Evolutionary conservation across 2,888 invertebrate genomes (phyloP).

Genomic region (Drosophila formosana): DNA sequence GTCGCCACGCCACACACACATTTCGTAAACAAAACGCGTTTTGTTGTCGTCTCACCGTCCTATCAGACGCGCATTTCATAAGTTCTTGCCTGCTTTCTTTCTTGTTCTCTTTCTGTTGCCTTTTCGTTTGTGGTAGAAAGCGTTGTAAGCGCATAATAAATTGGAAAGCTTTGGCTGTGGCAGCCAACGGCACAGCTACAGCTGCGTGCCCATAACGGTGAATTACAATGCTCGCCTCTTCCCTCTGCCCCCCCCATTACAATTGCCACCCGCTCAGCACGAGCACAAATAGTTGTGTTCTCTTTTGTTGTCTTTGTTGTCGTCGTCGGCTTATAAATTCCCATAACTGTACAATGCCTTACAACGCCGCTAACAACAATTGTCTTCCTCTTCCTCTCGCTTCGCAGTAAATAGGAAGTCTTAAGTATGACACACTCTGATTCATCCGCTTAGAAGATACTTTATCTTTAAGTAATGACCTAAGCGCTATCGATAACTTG

Average conservation of each 20-base stretch:
- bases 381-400: conserved; percentile 16
- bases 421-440: conserved; percentile 9
- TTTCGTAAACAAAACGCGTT: conserved; percentile 79
- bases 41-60: conserved; percentile 59
- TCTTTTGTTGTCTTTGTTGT: conserved; percentile 51
- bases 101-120: neutral
- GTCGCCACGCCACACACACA: conserved; percentile 61
- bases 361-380: conserved; percentile 40
- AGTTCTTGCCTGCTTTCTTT: conserved; percentile 28
- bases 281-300: conserved; percentile 20
- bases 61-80: conserved; percentile 44
- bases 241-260: conserved; percentile 2
- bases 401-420: conserved; percentile 9
- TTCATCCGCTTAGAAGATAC: neutral
- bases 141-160: conserved; percentile 54
- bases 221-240: conserved; percentile 43
- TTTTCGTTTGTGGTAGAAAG: conserved; percentile 48
- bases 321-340: conserved; percentile 61
- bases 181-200: conserved; percentile 34
- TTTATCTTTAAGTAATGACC: conserved; percentile 1
- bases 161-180: conserved; percentile 33
- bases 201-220: conserved; percentile 69
- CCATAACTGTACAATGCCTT: conserved; percentile 67
- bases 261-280: conserved; percentile 30
- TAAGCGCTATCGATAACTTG: neutral